Conservation (phyloP, 2,797 vertebrate species). For the Rhyacichthys aspro region DNA sequence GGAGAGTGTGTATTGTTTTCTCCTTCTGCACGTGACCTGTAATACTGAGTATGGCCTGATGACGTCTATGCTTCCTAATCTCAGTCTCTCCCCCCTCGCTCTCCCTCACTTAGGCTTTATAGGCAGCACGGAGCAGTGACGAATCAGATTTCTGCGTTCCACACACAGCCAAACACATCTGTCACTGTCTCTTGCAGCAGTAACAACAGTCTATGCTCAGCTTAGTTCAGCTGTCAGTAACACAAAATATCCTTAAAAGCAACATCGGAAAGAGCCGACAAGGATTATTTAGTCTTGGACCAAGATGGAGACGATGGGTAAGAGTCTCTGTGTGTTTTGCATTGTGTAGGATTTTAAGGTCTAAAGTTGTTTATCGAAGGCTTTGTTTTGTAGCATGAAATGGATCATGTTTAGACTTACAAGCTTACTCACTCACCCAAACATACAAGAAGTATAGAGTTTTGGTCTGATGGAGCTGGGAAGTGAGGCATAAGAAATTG, state of each 20-base stretch:
- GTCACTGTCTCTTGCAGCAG: slow-evolving; percentile 8
- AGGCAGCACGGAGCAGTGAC: slow-evolving; percentile 23
- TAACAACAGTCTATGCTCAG: slow-evolving; percentile 7
- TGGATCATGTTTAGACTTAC: too few relatives aligned
- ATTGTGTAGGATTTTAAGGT: not conserved
- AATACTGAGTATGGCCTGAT: slow-evolving; percentile 36
- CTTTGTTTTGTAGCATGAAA: too few relatives aligned
- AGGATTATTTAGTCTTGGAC: slow-evolving; percentile 19
- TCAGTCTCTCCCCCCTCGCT: slow-evolving; percentile 16
- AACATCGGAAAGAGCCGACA: not conserved
- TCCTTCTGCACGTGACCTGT: slow-evolving; percentile 42
- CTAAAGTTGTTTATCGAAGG: not conserved
- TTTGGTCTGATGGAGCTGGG: not conserved
- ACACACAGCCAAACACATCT: slow-evolving; percentile 22
- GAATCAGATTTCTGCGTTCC: slow-evolving; percentile 24
- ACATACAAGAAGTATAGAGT: not conserved
- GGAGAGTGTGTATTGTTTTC: slow-evolving; percentile 1
- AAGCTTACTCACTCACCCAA: not conserved
- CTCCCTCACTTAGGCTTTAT: slow-evolving; percentile 27
- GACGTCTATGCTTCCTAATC: slow-evolving; percentile 51
- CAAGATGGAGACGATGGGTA: slow-evolving; percentile 69
- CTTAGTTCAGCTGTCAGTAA: not conserved
- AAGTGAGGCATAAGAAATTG: not conserved
- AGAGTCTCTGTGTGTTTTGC: slow-evolving; percentile 32
- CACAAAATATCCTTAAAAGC: not conserved